Percentiles rank a stretch among this genome's conserved stretches.
Conservation (phyloP, 2,797 vertebrate genomes). For the Channallabes apus region DNA sequence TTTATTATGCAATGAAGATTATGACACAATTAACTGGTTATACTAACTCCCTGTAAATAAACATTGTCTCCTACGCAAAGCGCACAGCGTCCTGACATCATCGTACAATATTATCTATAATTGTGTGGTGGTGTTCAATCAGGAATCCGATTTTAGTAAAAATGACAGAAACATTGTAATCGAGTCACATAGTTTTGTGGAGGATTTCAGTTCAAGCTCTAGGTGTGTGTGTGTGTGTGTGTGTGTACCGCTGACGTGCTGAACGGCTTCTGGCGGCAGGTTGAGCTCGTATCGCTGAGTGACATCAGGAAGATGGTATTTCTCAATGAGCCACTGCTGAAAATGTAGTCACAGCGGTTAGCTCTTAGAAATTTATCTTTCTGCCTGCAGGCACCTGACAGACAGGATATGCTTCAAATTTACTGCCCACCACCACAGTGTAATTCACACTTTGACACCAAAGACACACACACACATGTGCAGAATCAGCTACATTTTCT, state of each 20-base stretch:
- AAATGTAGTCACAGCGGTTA: conserved; percentile 62
- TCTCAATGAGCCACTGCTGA: conserved; percentile 61
- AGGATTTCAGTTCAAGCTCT: not conserved
- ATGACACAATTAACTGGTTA: not conserved
- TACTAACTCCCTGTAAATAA: not conserved
- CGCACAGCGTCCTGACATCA: not conserved
- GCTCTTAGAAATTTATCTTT: conserved; percentile 66
- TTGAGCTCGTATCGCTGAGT: conserved; percentile 38
- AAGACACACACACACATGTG: conserved; percentile 38
- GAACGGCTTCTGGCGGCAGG: conserved; percentile 33
- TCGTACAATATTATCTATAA: no score
- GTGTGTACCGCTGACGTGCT: not conserved
- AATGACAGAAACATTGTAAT: not conserved
- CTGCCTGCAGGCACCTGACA: conserved; percentile 47
- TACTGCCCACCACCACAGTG: conserved; percentile 46
- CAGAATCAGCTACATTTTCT: conserved; percentile 5
- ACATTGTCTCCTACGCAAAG: not conserved
- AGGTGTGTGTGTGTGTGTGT: not conserved
- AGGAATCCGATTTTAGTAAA: not conserved
- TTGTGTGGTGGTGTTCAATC: not conserved
- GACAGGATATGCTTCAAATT: conserved; percentile 29
- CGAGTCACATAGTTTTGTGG: not conserved
- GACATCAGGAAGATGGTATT: conserved; percentile 74
- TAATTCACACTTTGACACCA: conserved; percentile 28
- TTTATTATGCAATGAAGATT: not conserved